Evolutionary conservation across 2,113 vertebrate genomes (phyloP).

Genomic region (Microcebus tavaratra): DNA sequence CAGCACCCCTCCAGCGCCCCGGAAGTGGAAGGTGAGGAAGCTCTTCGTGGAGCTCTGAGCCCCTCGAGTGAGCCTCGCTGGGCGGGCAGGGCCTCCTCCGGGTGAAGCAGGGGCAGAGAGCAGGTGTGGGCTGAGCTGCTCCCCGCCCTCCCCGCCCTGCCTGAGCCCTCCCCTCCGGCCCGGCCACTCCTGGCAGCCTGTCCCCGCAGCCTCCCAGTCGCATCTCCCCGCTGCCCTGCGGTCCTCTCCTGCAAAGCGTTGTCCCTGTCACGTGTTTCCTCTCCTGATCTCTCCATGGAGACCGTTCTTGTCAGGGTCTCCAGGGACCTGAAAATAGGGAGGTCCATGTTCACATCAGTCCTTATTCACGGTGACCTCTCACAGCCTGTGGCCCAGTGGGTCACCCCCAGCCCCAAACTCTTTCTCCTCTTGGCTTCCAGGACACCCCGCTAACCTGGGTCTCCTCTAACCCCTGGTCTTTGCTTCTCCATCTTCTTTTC

Average conservation of each 20-base stretch:
- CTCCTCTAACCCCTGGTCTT: neutral
- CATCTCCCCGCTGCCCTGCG: neutral
- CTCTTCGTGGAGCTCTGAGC: neutral
- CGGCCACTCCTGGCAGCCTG: neutral
- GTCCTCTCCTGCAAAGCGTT: neutral
- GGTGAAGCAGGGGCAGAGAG: neutral
- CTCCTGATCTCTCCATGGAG: neutral
- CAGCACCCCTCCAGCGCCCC: neutral
- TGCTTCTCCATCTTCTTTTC: neutral
- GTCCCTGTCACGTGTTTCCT: neutral
- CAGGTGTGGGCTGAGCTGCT: neutral
- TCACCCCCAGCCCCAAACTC: neutral
- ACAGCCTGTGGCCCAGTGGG: neutral
- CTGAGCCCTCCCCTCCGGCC: neutral
- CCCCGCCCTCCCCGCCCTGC: neutral
- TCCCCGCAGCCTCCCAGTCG: too few species aligned
- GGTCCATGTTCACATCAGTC: neutral
- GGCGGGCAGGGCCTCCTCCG: neutral
- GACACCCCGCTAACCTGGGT: neutral
- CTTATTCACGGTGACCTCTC: neutral
- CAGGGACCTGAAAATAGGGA: neutral
- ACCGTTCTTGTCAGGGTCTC: neutral
- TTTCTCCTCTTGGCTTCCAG: neutral
- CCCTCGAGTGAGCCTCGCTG: neutral
- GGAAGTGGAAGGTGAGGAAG: slow-evolving; percentile 79